phyloP scores from a whole-genome alignment of 2,113 vertebrate species.

The Leucosticte australis region DNA sequence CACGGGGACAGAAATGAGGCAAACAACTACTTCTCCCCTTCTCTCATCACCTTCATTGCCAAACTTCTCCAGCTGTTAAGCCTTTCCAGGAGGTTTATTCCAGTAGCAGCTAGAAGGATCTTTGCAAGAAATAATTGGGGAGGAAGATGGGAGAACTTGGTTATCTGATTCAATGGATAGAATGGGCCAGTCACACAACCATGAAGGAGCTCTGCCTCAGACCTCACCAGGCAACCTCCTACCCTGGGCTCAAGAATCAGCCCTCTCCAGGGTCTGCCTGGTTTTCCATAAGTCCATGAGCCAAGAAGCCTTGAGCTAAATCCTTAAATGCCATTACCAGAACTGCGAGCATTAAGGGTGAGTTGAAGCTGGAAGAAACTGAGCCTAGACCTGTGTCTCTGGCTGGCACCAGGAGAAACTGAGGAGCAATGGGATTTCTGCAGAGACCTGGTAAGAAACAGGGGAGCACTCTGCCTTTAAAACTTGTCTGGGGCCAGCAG shows the following conservation, averaged over 20 bases:
- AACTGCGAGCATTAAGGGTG: background rate
- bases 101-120: background rate
- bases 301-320: background rate
- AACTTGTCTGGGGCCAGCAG: background rate
- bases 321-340: background rate
- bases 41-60: background rate
- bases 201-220: background rate
- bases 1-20: background rate
- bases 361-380: background rate
- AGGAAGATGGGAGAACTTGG: background rate
- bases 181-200: background rate
- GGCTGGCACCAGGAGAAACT: background rate
- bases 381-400: background rate
- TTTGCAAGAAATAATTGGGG: background rate
- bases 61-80: background rate
- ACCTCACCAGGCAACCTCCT: background rate
- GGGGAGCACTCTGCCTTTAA: accelerated
- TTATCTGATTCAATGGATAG: background rate
- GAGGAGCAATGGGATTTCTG: background rate
- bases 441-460: background rate
- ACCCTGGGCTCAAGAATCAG: background rate
- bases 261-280: background rate
- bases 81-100: background rate
- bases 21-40: background rate
- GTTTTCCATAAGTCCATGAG: background rate